These are phyloP conservation scores for Ataeniobius toweri DNA, from an alignment of 2,797 vertebrate genomes.

Conservation along the genomic window DNA sequence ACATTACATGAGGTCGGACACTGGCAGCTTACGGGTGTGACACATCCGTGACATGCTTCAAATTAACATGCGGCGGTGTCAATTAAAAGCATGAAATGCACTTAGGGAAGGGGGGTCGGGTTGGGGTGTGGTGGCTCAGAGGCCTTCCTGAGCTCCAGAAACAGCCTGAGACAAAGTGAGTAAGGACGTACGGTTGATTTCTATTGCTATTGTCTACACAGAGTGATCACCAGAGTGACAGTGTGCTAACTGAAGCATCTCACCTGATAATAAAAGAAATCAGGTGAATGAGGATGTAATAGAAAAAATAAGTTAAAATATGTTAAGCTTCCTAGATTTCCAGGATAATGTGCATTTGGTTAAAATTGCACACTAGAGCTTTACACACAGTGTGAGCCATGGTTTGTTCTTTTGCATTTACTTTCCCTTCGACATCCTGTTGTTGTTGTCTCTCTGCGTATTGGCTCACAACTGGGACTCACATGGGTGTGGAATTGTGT, in stretches of 20 bases:
- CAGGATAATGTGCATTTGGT: conserved; percentile 28
- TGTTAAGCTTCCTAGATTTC: conserved; percentile 13
- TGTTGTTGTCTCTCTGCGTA: conserved; percentile 52
- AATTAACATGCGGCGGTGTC: conserved; percentile 77
- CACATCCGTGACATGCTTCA: conserved; percentile 72
- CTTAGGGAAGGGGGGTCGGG: conserved; percentile 39
- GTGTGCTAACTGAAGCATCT: conserved; percentile 16
- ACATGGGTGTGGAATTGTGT: conserved; percentile 58
- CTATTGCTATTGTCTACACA: conserved; percentile 51
- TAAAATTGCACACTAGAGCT: conserved; percentile 33
- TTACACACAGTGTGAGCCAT: conserved; percentile 13
- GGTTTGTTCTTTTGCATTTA: conserved; percentile 54
- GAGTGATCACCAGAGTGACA: conserved; percentile 26
- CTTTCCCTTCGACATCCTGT: conserved; percentile 26
- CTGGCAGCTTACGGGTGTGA: conserved; percentile 68
- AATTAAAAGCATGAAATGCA: conserved; percentile 81
- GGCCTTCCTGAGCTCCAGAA: conserved; percentile 41
- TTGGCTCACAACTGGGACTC: conserved; percentile 58
- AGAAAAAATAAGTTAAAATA: conserved; percentile 7
- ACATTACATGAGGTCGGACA: conserved; percentile 76
- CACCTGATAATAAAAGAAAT: background rate
- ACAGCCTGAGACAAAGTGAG: conserved; percentile 51
- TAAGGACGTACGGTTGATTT: conserved; percentile 29
- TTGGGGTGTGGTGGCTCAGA: conserved; percentile 39
- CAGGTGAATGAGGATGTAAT: conserved; percentile 6